These are phyloP conservation scores for Hippoglossus hippoglossus DNA, from an alignment of 2,797 vertebrate genomes.

Conservation along the genomic window DNA sequence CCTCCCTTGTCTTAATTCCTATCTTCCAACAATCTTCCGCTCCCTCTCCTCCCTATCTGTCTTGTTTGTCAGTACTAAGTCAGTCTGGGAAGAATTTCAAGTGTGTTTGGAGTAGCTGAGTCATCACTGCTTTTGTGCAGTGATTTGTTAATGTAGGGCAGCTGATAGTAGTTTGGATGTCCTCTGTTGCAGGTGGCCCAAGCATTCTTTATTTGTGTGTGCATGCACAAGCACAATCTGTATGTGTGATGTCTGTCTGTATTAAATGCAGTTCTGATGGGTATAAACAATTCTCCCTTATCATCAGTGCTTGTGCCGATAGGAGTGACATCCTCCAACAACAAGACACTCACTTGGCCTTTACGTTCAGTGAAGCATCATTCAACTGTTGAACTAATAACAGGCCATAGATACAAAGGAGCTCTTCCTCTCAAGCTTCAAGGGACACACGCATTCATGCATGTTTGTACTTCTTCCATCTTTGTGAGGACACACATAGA, in stretches of 20 bases:
- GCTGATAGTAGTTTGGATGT: conserved; percentile 64
- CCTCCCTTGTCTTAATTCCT: conserved; percentile 27
- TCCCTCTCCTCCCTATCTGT: conserved; percentile 27
- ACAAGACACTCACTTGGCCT: conserved; percentile 49
- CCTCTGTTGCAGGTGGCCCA: conserved; percentile 69
- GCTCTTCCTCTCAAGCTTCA: conserved; percentile 42
- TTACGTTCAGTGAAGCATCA: conserved; percentile 62
- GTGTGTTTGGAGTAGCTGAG: conserved; percentile 76
- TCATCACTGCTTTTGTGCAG: conserved; percentile 68
- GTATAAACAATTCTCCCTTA: conserved; percentile 65
- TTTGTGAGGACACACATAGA: background rate
- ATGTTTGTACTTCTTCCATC: background rate
- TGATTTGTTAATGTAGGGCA: conserved; percentile 69
- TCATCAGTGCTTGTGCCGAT: conserved; percentile 63
- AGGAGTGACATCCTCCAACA: conserved; percentile 57
- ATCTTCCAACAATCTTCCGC: conserved; percentile 13
- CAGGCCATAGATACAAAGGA: conserved; percentile 47
- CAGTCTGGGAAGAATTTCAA: conserved; percentile 61
- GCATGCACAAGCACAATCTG: conserved; percentile 21
- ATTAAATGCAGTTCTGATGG: conserved; percentile 58
- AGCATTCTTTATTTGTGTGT: conserved; percentile 51
- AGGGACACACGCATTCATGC: background rate
- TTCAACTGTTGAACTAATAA: conserved; percentile 73
- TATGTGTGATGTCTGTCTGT: conserved; percentile 57
- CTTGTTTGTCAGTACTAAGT: conserved; percentile 46